Base-by-base conservation (phyloP, 2,888 invertebrate genomes). In the Megamerina dolium region DNA sequence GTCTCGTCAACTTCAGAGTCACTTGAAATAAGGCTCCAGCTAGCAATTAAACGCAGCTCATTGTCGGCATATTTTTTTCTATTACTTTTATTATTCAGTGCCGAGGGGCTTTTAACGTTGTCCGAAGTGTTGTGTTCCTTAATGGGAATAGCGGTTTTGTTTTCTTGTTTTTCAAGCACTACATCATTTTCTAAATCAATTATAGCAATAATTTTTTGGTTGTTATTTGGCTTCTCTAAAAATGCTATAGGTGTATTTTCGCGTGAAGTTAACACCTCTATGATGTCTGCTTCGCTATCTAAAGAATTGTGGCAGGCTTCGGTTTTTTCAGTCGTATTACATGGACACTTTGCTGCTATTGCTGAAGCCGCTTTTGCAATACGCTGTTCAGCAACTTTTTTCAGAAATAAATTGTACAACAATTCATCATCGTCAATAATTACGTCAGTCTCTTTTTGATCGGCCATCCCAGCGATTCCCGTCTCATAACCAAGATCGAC, bases 381-480 rank as follows among this genome's bases (percentile, higher is more conserved):
- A 5, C 48, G 34, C 39, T 48, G 52, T 12, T 52, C 45, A 17
- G 52, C 52, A 23, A 50, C 39, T 39, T 50, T 53, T 43, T 53
- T 39, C 43, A 53, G 46, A 46, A 53, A 53, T 21, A 53, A 46
- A 36, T 53, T 43, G 33, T 53, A 55, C 4, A 56, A 30, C 41
- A 55, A 41, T 23, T 53, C 56, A 41, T 56, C 53, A 29, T 56
- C 56, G 30, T 56, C 56, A 4, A 56, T 54, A 41, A 56, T 56
- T 12, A 56, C 45, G 8, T 52, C 52, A 2, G 52, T 43, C 8
- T 54, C 52, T 18, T 50, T n/a, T n/a, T n/a, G n/a, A n/a, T n/a
- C n/a, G n/a, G n/a, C n/a, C n/a, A n/a, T n/a, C n/a, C n/a, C n/a
- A n/a, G 40, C 13, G 48, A 44, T 13, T 38, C 16, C 8, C 12